A percentile compares a stretch with the other conserved stretches of the same genome.
phyloP scores from a whole-genome alignment of 2,888 invertebrate species.

The Xanthia icteritia region DNA sequence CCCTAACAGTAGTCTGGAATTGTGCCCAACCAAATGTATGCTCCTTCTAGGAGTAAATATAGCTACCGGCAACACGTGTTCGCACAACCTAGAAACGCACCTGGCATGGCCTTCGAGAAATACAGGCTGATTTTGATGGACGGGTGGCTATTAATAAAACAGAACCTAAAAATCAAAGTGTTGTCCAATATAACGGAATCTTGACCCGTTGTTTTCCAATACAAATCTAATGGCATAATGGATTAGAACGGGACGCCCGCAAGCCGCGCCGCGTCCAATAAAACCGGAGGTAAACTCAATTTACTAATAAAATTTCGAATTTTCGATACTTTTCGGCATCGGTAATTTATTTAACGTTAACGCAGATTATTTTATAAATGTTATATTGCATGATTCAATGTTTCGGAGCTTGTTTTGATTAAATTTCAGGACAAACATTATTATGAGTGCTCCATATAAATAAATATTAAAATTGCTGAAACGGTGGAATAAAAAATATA shows the following conservation, averaged over 20 bases:
- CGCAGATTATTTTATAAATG: slow-evolving; percentile 44
- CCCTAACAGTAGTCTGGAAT: background rate
- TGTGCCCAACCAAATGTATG: background rate
- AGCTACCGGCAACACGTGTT: background rate
- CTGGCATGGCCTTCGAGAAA: background rate
- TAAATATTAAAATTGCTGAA: slow-evolving; percentile 6
- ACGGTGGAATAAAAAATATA: slow-evolving; percentile 4
- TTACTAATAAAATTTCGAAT: slow-evolving; percentile 60
- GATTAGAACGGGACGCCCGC: slow-evolving; percentile 51
- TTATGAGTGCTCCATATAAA: background rate
- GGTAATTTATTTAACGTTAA: slow-evolving; percentile 48
- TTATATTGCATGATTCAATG: slow-evolving; percentile 24
- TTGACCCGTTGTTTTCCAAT: slow-evolving; percentile 51
- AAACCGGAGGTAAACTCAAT: slow-evolving; percentile 57
- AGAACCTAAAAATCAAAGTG: slow-evolving; percentile 41
- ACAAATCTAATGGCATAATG: slow-evolving; percentile 58
- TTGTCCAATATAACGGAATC: slow-evolving; percentile 25
- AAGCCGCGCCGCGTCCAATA: slow-evolving; percentile 45
- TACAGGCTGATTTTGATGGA: background rate
- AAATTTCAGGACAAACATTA: slow-evolving; percentile 21
- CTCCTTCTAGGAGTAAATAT: background rate
- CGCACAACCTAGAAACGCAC: background rate
- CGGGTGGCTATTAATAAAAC: slow-evolving; percentile 30
- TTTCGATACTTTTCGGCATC: slow-evolving; percentile 51
- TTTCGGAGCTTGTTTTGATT: slow-evolving; percentile 22